Evolutionary conservation across 2,888 invertebrate genomes (phyloP), one percentile per base, ranked within the genome.

Genomic region (Clitarchus hookeri): DNA sequence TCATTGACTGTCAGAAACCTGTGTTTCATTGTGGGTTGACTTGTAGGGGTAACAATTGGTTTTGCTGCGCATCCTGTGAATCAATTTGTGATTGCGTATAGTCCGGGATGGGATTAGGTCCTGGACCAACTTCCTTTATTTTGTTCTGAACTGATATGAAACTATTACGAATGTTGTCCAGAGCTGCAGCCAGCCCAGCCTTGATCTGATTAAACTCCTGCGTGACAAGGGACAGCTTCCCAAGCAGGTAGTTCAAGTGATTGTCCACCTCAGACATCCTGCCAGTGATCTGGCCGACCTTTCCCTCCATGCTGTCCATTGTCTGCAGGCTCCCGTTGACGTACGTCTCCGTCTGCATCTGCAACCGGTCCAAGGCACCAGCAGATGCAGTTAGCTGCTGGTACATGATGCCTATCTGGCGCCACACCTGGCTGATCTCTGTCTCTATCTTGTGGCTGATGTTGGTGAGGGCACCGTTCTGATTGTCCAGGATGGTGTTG

Each of bases 351-450:
- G 97, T 96, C 91, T 96, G 96, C 89, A 94, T 94, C 92, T 96
- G 95, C 78, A 98, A 93, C 88, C 95, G 94, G 87, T 95, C 95
- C n/a, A 98, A 91, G 4, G 96, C 93, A 79, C 94, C 94, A 84
- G 96, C 95, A 90, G 95, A 97, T 87, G 95, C 94, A 53, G 94
- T 95, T 90, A 98, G 94, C 90, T 97, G 96, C 89, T 95, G 95
- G 91, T 96, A 95, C 96, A 98, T 96, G 86, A 96, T 95, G 88
- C 97, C 97, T 89, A 98, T 97, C 91, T 97, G 97, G 36, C 97
- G 93, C 97, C 97, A 97, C 25, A 98, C 97, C 91, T 96, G 96
- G 88, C 95, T 94, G 91, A 97, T 95, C 90, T 97, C 97, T 23
- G 94, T 93, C 89, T 97, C 97, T 90, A 97, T 95, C 90, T 95